These are phyloP conservation scores for Acronicta psi DNA, from an alignment of 2,888 invertebrate genomes.

Conservation along the genomic window DNA sequence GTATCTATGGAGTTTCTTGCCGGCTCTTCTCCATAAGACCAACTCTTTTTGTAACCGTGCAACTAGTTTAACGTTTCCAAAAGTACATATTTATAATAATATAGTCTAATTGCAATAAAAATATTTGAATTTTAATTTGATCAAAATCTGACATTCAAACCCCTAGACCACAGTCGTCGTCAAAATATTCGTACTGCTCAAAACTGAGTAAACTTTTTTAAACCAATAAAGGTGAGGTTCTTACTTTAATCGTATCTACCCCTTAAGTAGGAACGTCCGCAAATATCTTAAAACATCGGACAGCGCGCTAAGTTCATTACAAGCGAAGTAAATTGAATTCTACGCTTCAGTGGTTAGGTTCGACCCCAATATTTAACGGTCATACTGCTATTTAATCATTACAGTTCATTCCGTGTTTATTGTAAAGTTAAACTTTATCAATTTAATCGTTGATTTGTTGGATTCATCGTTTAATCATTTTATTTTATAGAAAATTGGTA, in stretches of 20 bases:
- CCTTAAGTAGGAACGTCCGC: background rate
- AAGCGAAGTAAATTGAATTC: slow-evolving; percentile 20
- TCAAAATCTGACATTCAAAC: too few relatives aligned
- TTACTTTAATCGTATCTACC: slow-evolving; percentile 11
- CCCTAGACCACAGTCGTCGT: too few relatives aligned
- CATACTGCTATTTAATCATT: slow-evolving; percentile 14
- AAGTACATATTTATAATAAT: too few relatives aligned
- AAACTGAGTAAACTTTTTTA: slow-evolving; percentile 1
- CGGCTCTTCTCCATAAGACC: too few relatives aligned
- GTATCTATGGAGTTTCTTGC: too few relatives aligned
- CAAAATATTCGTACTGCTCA: too few relatives aligned
- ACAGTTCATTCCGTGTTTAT: slow-evolving; percentile 13
- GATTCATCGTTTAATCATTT: too few relatives aligned
- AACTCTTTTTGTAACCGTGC: too few relatives aligned
- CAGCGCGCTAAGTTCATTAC: slow-evolving; percentile 25
- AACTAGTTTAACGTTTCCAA: too few relatives aligned
- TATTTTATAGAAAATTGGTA: too few relatives aligned
- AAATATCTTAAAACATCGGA: slow-evolving; percentile 23
- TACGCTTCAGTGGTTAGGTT: background rate
- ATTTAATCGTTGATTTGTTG: slow-evolving; percentile 25
- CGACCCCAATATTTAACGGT: slow-evolving; percentile 18
- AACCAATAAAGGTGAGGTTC: slow-evolving; percentile 7
- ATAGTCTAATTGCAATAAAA: too few relatives aligned
- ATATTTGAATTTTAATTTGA: too few relatives aligned
- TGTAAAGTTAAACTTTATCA: slow-evolving; percentile 24